Base-by-base conservation (phyloP, 2,113 vertebrate species). In the Centropristis striata region DNA sequence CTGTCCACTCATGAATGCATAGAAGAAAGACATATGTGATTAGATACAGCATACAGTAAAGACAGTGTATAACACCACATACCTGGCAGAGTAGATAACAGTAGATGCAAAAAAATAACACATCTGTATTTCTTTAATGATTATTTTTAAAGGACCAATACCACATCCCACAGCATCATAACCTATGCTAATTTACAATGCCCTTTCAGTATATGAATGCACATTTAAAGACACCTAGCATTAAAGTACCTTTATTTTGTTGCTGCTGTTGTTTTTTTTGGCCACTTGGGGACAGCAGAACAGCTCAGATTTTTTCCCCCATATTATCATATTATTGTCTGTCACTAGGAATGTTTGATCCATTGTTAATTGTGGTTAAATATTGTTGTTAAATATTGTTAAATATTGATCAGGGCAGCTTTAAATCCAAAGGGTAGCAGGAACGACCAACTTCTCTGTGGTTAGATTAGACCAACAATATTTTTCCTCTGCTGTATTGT, bases 391-490 rank as follows among this genome's bases (percentile, higher is more conserved):
- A n/a, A n/a, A n/a, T n/a, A n/a, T n/a, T n/a, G n/a, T n/a, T n/a
- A 69, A 21, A 41, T 25, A n/a, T 37, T 58, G 23, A 67, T 23
- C n/a, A n/a, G 57, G 54, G 16, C 12, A 49, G 47, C 39, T 66
- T 41, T 61, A 44, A 67, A 59, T 54, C 18, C 18, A 47, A 25
- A 8, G 2, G 20, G 8, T 27, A 21, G 58, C 27, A 47, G 21
- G 18, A 21, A 23, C 18, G 36, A 12, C 16, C 46, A 1, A 32
- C 46, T 51, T 23, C 5, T 49, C 57, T 49, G 44, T 20, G 27
- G 28, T 47, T 25, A 46, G 28, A 37, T n/a, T n/a, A n/a, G n/a
- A n/a, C 36, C n/a, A 46, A 63, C 71, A 32, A 27, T n/a, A 14
- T 23, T 27, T 41, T 50, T 41, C 46, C 70, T 41, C 15, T 39